These are phyloP conservation scores for Epinotia demarniana DNA, from an alignment of 2,888 invertebrate species.

Conservation along the genomic window DNA sequence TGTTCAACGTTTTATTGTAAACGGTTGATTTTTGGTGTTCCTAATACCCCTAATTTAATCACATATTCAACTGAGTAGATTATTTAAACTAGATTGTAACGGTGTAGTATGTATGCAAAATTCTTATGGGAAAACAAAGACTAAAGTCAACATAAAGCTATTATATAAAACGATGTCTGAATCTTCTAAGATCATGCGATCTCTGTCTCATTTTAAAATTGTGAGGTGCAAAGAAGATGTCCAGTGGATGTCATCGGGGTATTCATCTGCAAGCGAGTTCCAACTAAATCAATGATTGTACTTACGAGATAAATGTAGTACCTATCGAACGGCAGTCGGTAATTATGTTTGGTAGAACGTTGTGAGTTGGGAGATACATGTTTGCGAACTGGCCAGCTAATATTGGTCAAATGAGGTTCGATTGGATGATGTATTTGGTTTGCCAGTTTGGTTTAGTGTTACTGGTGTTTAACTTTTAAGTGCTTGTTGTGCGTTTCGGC, in stretches of 20 bases:
- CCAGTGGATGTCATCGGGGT: no score
- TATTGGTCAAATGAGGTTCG: slow-evolving; percentile 14
- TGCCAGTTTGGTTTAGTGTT: slow-evolving; percentile 1
- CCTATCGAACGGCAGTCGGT: slow-evolving; percentile 23
- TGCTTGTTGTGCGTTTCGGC: no score
- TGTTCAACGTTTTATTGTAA: slow-evolving; percentile 5
- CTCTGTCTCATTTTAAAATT: neutral
- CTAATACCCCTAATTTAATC: neutral
- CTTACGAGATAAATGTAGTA: slow-evolving; percentile 16
- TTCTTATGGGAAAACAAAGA: no score
- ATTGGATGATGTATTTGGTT: slow-evolving; percentile 20
- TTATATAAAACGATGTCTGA: neutral
- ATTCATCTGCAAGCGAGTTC: neutral
- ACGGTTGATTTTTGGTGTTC: neutral
- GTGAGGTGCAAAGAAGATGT: neutral
- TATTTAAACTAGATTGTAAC: neutral
- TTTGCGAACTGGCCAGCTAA: slow-evolving; percentile 16
- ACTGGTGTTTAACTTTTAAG: no score
- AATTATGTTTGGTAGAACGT: slow-evolving; percentile 35
- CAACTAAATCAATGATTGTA: neutral
- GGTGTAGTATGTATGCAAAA: no score
- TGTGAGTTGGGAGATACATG: slow-evolving; percentile 26
- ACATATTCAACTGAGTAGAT: neutral
- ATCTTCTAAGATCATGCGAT: no score
- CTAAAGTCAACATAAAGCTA: neutral